Evolutionary conservation across 2,797 vertebrate species (phyloP).

Genomic region (Chelonia mydas): DNA sequence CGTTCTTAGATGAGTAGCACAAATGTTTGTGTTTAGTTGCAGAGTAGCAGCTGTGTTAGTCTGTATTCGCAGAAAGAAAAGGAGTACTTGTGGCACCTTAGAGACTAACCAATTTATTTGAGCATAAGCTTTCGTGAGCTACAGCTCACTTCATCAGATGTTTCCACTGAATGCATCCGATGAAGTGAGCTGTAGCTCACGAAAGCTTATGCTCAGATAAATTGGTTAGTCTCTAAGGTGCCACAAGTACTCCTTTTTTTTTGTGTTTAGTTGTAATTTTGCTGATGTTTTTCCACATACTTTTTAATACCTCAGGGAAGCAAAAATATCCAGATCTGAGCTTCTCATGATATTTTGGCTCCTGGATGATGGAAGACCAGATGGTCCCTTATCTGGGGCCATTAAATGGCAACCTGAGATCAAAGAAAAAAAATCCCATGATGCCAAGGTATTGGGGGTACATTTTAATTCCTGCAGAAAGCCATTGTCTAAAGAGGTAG

Average conservation of each 20-base stretch:
- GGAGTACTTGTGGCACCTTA: too few relatives aligned
- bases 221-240: too few relatives aligned
- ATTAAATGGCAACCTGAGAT: background rate
- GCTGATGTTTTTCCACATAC: background rate
- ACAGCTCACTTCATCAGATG: too few relatives aligned
- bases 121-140: too few relatives aligned
- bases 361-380: background rate
- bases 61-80: too few relatives aligned
- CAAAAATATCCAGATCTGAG: background rate
- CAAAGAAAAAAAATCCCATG: background rate
- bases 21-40: fast-evolving
- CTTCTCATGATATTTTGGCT: fast-evolving
- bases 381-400: background rate
- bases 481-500: fast-evolving
- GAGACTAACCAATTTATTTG: too few relatives aligned
- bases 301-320: background rate
- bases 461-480: background rate
- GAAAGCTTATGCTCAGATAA: too few relatives aligned
- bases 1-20: background rate
- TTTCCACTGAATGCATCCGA: too few relatives aligned
- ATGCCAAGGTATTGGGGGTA: background rate
- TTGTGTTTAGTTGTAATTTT: fast-evolving
- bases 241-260: too few relatives aligned
- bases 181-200: too few relatives aligned
- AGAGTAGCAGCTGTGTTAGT: too few relatives aligned